Conservation (phyloP, 2,797 vertebrate genomes). For the Pangasius krempfi region DNA sequence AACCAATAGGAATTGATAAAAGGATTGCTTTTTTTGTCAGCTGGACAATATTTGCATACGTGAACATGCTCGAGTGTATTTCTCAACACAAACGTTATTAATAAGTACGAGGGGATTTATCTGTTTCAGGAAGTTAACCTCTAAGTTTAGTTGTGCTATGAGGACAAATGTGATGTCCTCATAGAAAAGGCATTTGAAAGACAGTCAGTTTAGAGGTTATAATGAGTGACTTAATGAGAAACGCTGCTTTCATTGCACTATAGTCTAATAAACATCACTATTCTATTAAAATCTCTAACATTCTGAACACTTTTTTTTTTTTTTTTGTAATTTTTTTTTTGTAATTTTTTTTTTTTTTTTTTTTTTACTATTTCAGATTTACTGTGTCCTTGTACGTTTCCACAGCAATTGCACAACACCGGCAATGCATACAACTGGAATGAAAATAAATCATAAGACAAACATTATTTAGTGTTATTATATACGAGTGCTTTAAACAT, state of each 20-base stretch:
- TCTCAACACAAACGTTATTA: constrained; percentile 19
- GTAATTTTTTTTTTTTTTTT: no score
- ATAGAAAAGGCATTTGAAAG: constrained; percentile 31
- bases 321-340: background rate
- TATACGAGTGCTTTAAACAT: constrained; percentile 31
- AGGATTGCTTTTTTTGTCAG: constrained; percentile 55
- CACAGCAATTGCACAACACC: constrained; percentile 40
- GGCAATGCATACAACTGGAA: constrained; percentile 30
- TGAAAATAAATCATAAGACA: constrained; percentile 14
- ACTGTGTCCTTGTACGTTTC: background rate
- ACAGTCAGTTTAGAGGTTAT: constrained; percentile 15
- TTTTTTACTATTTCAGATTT: background rate
- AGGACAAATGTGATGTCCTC: constrained; percentile 15
- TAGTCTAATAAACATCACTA: constrained; percentile 7
- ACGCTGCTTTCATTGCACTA: constrained; percentile 17
- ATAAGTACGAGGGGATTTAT: background rate
- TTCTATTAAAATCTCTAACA: background rate
- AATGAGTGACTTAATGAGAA: constrained; percentile 11
- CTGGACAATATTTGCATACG: constrained; percentile 51
- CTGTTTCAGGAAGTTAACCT: constrained; percentile 10
- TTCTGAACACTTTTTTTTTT: background rate
- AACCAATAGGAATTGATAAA: constrained; percentile 36
- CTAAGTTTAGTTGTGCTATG: constrained; percentile 47
- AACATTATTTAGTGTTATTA: background rate
- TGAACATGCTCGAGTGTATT: constrained; percentile 36